Conservation (phyloP, 2,888 invertebrate genomes). For the Nomada goodeniana region DNA sequence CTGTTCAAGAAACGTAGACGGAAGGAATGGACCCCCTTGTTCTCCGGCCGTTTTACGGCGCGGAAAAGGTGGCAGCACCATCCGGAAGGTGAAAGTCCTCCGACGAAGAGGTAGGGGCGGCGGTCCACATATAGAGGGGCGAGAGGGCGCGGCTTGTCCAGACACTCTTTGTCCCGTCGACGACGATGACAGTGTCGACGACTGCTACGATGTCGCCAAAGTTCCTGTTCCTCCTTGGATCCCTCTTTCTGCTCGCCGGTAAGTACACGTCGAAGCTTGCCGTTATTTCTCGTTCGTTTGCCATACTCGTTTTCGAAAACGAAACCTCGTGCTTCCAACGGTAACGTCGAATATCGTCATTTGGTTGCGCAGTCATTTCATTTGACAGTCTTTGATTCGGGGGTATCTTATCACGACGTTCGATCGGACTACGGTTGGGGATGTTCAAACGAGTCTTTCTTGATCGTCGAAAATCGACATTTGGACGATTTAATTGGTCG, state of each 20-base stretch:
- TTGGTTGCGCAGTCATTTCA: no score
- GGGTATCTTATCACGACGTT: no score
- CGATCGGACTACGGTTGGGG: no score
- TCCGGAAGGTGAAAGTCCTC: slow-evolving; percentile 82
- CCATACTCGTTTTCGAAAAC: not conserved
- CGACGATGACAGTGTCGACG: slow-evolving; percentile 69
- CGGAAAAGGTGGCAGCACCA: slow-evolving; percentile 79
- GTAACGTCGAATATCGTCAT: no score
- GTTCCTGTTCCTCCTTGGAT: slow-evolving; percentile 80
- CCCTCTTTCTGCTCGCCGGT: slow-evolving; percentile 80
- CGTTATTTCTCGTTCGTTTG: not conserved
- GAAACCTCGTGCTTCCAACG: not conserved
- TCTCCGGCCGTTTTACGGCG: slow-evolving; percentile 9
- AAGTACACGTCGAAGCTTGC: slow-evolving; percentile 68
- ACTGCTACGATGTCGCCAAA: slow-evolving; percentile 80
- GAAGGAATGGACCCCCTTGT: slow-evolving; percentile 27
- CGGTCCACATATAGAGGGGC: slow-evolving; percentile 84
- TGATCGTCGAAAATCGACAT: no score
- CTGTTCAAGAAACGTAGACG: not conserved
- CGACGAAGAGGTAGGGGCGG: slow-evolving; percentile 79
- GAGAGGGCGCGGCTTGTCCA: slow-evolving; percentile 84
- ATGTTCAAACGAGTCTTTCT: no score
- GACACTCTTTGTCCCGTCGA: slow-evolving; percentile 82
- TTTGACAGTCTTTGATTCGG: no score
- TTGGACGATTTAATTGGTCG: no score